phyloP scores from a whole-genome alignment of 2,888 invertebrate species.

The Apamea crenata region DNA sequence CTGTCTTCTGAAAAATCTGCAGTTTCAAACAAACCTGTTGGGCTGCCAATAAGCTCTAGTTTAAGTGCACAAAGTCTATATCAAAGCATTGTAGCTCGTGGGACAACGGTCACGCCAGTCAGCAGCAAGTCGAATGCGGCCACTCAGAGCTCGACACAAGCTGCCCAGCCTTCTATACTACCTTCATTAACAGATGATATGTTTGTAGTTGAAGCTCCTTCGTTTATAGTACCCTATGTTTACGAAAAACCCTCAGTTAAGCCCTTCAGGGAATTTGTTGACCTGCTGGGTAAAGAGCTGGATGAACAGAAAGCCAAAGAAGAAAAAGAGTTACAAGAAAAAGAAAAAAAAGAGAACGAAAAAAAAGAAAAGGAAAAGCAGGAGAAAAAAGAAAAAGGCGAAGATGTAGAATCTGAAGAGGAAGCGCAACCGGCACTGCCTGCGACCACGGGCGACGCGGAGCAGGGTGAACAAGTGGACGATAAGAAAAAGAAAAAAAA shows the following conservation, averaged over 20 bases:
- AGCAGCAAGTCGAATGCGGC: constrained; percentile 73
- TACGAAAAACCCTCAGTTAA: constrained; percentile 97
- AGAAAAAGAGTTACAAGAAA: constrained; percentile 82
- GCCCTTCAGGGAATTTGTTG: constrained; percentile 93
- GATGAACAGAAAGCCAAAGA: constrained; percentile 91
- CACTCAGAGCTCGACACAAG: constrained; percentile 73
- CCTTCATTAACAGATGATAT: constrained; percentile 97
- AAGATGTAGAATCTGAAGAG: constrained; percentile 75
- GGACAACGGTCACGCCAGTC: constrained; percentile 84
- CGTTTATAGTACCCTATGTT: constrained; percentile 97
- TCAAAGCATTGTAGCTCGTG: constrained; percentile 86
- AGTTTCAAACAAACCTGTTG: constrained; percentile 79
- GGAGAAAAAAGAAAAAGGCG: constrained; percentile 76
- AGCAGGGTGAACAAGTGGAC: constrained; percentile 74
- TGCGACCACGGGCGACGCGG: constrained; percentile 63
- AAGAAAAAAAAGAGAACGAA: constrained; percentile 76
- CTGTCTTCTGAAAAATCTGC: constrained; percentile 91
- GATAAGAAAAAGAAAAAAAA: constrained; percentile 77
- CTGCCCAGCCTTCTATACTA: constrained; percentile 90
- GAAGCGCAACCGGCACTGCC: constrained; percentile 39
- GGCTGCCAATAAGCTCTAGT: constrained; percentile 57
- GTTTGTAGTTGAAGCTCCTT: constrained; percentile 97
- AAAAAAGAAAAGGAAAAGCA: constrained; percentile 80
- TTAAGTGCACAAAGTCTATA: constrained; percentile 92
- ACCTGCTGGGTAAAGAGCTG: constrained; percentile 91